Percentiles rank a stretch among this genome's conserved stretches.
phyloP scores from a whole-genome alignment of 1,140 invertebrate genomes.

The Neodiprion fabricii region DNA sequence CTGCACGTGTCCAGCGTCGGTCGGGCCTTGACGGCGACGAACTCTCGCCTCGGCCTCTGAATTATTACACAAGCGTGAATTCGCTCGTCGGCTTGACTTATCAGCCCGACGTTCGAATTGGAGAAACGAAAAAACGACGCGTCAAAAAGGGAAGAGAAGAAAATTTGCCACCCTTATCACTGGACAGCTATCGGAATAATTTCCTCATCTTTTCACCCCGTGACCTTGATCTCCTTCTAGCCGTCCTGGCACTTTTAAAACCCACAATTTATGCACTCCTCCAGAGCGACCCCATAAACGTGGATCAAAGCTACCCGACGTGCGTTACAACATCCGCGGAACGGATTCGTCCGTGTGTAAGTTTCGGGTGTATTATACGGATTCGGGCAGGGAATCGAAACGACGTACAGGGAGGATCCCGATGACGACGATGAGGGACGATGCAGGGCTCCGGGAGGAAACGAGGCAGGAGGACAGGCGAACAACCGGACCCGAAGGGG shows the following conservation, averaged over 20 bases:
- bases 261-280: neutral
- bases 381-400: neutral
- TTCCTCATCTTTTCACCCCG: neutral
- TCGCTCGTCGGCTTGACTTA: constrained; percentile 21
- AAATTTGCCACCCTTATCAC: constrained; percentile 2
- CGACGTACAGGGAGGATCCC: neutral
- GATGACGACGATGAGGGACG: neutral
- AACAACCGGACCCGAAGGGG: constrained; percentile 3
- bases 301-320: neutral
- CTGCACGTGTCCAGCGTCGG: neutral
- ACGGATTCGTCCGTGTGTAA: neutral
- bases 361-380: too few relatives aligned
- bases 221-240: too few relatives aligned
- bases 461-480: neutral
- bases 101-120: constrained; percentile 21
- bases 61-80: neutral
- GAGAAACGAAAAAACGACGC: constrained; percentile 22
- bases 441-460: too few relatives aligned
- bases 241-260: neutral
- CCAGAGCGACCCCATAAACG: neutral
- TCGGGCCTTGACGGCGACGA: neutral
- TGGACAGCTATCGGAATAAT: constrained; percentile 1
- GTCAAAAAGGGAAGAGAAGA: neutral
- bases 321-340: neutral
- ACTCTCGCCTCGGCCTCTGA: constrained; percentile 1